Conservation (phyloP, 92 coral and sea anemone genomes). For the Zoanthus sansibaricus region DNA sequence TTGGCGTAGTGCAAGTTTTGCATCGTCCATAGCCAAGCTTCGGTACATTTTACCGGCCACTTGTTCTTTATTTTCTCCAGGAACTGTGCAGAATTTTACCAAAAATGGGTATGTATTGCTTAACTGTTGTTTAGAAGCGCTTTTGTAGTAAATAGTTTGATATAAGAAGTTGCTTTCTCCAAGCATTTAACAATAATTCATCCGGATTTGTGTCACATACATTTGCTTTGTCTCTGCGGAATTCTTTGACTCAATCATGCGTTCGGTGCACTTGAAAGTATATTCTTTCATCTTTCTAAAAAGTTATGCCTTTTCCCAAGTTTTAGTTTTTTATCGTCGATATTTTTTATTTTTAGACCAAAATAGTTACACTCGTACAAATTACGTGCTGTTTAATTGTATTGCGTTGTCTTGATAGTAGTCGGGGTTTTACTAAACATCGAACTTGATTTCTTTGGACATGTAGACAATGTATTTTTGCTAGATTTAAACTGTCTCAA, state of each 20-base stretch:
- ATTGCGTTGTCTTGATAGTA: slow-evolving; percentile 7
- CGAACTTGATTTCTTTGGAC: neutral
- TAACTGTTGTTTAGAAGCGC: neutral
- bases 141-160: neutral
- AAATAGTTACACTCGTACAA: neutral
- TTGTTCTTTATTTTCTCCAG: slow-evolving; percentile 23
- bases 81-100: slow-evolving; percentile 21
- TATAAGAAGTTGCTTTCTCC: neutral
- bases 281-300: neutral
- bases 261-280: neutral
- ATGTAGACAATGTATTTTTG: neutral
- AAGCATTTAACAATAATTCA: neutral
- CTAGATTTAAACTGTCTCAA: neutral
- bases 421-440: slow-evolving; percentile 18
- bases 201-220: slow-evolving; percentile 12
- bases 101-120: slow-evolving; percentile 47
- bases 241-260: neutral
- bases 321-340: slow-evolving; percentile 11
- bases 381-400: neutral
- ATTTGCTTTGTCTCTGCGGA: slow-evolving; percentile 4
- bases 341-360: neutral
- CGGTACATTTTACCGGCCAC: slow-evolving; percentile 36
- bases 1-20: neutral
- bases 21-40: neutral
- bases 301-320: neutral